Base-by-base conservation (phyloP, 1,140 invertebrate genomes). In the Temnothorax curvispinosus region DNA sequence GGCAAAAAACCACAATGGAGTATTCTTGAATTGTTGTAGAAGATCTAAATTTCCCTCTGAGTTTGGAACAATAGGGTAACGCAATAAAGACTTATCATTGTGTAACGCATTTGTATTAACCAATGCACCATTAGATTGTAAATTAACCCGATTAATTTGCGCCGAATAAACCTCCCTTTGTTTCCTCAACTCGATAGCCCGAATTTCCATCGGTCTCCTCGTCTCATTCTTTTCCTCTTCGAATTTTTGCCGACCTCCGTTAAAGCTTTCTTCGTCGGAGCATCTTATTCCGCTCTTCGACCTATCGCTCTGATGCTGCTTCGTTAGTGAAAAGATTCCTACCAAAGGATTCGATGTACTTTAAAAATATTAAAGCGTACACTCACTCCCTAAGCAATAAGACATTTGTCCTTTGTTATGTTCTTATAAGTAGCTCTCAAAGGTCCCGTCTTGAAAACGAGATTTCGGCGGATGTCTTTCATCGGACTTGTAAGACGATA, bases 121-220 rank as follows among this genome's bases (percentile, higher is more conserved):
- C 65, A n/a, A 75, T 58, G 54, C 58, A 21, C 1, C 52, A 58
- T 85, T 72, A 65, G 67, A 50, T 56, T 54, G 58, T 86, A 80
- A 85, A 90, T 91, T 90, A 91, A 92, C 67, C 76, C 87, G 86
- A 92, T 91, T 92, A 90, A 87, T 90, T 90, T 77, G 47, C 69
- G 3, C 35, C 69, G 50, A 78, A 86, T 69, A 78, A 80, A 86
- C 35, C 75, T 38, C n/a, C 52, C 65, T 88, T 85, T 85, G 81
- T 91, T 87, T 87, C 32, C 64, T 72, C 67, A 44, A 85, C 60
- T 88, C 84, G 75, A 91, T 86, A 88, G 69, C 50, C 74, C 54
- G 54, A 58, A 74, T 41, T 74, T 84, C 38, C 44, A 38, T 60
- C 69, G 11, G 38, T 74, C 84, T 86, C 69, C 58, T 47, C 78